phyloP scores from a whole-genome alignment of 2,797 vertebrate genomes.

The Sardinella longiceps region DNA sequence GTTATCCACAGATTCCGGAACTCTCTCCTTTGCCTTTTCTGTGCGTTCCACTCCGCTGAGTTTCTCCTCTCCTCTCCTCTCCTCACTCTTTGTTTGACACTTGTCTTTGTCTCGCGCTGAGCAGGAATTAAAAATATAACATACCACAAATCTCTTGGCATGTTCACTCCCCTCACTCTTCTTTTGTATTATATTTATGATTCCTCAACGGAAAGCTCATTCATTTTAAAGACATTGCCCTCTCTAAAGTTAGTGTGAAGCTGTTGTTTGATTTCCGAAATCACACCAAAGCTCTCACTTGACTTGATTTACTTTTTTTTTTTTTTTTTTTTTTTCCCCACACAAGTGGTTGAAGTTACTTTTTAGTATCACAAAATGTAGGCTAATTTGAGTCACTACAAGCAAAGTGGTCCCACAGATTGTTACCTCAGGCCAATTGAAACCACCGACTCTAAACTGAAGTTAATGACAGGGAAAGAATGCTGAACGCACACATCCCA shows the following conservation, averaged over 20 bases:
- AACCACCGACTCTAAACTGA: background rate
- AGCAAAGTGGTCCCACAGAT: background rate
- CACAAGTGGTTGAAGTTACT: background rate
- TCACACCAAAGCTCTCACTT: background rate
- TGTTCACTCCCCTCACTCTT: slow-evolving; percentile 28
- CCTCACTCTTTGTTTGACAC: slow-evolving; percentile 82
- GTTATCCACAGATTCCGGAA: too few species aligned
- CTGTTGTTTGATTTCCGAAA: background rate
- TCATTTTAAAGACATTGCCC: background rate
- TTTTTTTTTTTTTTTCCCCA: background rate
- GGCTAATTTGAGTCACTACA: slow-evolving; percentile 18
- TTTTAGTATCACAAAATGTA: slow-evolving; percentile 5
- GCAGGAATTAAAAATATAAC: slow-evolving; percentile 76
- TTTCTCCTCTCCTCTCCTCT: slow-evolving; percentile 63
- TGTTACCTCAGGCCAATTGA: background rate
- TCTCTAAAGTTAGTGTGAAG: background rate
- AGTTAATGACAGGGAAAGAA: slow-evolving; percentile 9
- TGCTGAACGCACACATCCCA: background rate
- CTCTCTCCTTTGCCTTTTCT: slow-evolving; percentile 49
- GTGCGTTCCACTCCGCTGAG: slow-evolving; percentile 38
- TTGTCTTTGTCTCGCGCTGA: slow-evolving; percentile 83
- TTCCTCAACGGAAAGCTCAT: slow-evolving; percentile 66
- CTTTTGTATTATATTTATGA: slow-evolving; percentile 70
- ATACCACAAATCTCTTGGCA: slow-evolving; percentile 69
- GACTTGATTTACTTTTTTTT: background rate